Conservation (phyloP, 2,888 invertebrate species). For the Coelopa pilipes region DNA sequence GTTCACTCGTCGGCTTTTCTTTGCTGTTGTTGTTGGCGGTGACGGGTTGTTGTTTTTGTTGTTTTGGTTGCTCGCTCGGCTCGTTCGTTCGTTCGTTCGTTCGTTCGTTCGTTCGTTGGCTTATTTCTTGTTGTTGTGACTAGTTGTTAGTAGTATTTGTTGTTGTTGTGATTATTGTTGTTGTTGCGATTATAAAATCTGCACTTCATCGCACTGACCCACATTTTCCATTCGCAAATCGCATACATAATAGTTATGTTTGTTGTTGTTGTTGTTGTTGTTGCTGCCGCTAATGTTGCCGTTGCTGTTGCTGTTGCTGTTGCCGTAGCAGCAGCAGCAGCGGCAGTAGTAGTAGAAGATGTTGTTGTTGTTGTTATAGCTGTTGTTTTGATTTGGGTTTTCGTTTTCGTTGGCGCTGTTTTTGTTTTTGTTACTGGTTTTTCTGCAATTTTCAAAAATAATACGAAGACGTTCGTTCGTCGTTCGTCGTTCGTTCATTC, state of each 20-base stretch:
- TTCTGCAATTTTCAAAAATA: conserved; percentile 6
- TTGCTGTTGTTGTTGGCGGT: conserved; percentile 1
- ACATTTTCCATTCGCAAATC: conserved; percentile 51
- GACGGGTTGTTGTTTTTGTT: conserved; percentile 6
- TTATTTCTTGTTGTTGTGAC: conserved; percentile 11
- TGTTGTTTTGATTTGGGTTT: no score
- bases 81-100: neutral
- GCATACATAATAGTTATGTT: conserved; percentile 36
- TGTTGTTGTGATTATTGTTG: conserved; percentile 22
- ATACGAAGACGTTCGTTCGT: conserved; percentile 28
- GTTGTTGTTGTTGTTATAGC: conserved; percentile 4
- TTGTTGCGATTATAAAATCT: conserved; percentile 52
- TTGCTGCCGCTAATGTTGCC: conserved; percentile 4
- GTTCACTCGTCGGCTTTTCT: conserved; percentile 17
- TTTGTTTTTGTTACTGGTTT: neutral
- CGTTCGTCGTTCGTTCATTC: conserved; percentile 5
- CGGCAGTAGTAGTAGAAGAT: neutral
- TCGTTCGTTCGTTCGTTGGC: conserved; percentile 6
- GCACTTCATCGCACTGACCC: conserved; percentile 59
- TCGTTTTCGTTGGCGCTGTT: neutral
- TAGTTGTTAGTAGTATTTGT: neutral
- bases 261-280: conserved; percentile 14
- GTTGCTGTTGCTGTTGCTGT: conserved; percentile 16
- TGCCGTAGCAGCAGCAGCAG: neutral
- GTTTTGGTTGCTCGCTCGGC: neutral